Percentiles rank a stretch among this genome's conserved stretches.
These are phyloP conservation scores for Shinisaurus crocodilurus DNA, from an alignment of 2,113 vertebrate species.

Conservation along the genomic window DNA sequence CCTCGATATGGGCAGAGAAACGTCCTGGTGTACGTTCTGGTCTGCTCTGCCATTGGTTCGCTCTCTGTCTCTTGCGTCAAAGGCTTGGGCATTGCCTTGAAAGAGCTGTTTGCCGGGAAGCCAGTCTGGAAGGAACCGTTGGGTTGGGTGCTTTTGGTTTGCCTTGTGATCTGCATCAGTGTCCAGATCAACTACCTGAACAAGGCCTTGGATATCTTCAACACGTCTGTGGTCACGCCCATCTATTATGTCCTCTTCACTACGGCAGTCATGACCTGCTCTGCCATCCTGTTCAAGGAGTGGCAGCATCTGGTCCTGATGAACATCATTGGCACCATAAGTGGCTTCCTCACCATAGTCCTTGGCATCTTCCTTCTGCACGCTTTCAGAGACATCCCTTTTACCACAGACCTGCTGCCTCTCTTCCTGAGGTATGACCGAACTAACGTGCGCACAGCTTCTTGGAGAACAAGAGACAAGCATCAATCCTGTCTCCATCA, in stretches of 20 bases:
- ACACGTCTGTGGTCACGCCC: constrained; percentile 82
- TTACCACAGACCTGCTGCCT: constrained; percentile 76
- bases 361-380: constrained; percentile 85
- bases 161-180: constrained; percentile 82
- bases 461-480: constrained; percentile 16
- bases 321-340: constrained; percentile 78
- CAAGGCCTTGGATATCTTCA: constrained; percentile 86
- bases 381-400: constrained; percentile 81
- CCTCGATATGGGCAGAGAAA: constrained; percentile 84
- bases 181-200: constrained; percentile 88
- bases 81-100: constrained; percentile 85
- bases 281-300: constrained; percentile 87
- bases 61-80: constrained; percentile 86
- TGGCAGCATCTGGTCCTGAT: constrained; percentile 81
- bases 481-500: constrained; percentile 47
- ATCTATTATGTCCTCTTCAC: constrained; percentile 88
- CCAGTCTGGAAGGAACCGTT: constrained; percentile 82
- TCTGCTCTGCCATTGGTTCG: constrained; percentile 85
- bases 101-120: constrained; percentile 81
- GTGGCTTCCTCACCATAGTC: constrained; percentile 85
- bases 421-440: constrained; percentile 74
- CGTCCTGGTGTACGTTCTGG: constrained; percentile 84
- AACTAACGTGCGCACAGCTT: neutral
- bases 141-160: constrained; percentile 80
- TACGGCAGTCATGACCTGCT: constrained; percentile 84